A percentile compares a stretch with the other conserved stretches of the same genome.
phyloP scores from a whole-genome alignment of 2,888 invertebrate genomes.

The Acanthosepion pharaonis region DNA sequence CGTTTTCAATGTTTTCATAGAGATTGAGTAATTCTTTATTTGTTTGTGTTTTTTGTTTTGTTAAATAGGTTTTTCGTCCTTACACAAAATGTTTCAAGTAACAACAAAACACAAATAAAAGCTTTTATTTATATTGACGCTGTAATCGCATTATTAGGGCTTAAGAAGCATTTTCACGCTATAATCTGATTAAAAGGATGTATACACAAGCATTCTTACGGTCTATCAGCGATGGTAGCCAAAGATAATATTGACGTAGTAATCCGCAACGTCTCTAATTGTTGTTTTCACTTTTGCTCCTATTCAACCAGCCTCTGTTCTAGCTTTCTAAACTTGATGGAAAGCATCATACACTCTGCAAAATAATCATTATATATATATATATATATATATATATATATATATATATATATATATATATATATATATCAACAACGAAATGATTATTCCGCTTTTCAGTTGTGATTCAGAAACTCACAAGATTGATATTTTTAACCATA shows the following conservation, averaged over 20 bases:
- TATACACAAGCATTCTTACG: not conserved
- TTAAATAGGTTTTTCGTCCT: not conserved
- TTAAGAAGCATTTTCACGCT: not conserved
- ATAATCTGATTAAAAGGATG: not conserved
- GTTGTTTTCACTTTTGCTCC: not conserved
- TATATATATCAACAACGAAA: no score
- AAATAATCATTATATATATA: no score
- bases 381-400: no score
- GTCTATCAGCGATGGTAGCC: not conserved
- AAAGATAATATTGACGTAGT: conserved; percentile 33
- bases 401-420: no score
- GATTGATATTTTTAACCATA: no score
- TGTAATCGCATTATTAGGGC: not conserved
- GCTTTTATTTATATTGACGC: not conserved
- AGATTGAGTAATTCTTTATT: not conserved
- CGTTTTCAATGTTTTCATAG: not conserved
- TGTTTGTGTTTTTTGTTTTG: not conserved
- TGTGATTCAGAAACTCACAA: no score
- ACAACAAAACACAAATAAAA: not conserved
- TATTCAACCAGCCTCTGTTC: not conserved
- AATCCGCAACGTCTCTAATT: not conserved
- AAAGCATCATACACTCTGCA: no score
- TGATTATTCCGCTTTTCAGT: no score
- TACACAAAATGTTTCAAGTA: not conserved
- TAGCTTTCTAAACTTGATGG: not conserved